Evolutionary conservation across 2,888 invertebrate genomes (phyloP).

Genomic region (Phytoseiulus persimilis): DNA sequence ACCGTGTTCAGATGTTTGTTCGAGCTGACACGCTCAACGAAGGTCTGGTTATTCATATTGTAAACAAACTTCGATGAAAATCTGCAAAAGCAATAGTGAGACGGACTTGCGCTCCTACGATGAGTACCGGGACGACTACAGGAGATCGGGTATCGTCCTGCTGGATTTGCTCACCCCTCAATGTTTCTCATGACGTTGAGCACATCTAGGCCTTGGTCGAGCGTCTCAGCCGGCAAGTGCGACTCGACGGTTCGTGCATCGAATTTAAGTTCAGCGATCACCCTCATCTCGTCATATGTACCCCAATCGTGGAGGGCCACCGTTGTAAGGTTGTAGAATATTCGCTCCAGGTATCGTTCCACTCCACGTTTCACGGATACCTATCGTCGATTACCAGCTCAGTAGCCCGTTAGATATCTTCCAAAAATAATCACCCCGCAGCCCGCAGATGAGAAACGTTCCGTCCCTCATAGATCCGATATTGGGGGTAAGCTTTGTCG

Average conservation of each 20-base stretch:
- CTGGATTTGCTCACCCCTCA: constrained; percentile 59
- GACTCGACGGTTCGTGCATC: constrained; percentile 75
- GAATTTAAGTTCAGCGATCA: constrained; percentile 75
- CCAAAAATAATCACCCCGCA: no score
- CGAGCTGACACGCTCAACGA: constrained; percentile 76
- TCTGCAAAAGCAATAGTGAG: background rate
- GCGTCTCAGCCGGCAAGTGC: constrained; percentile 85
- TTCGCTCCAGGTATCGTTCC: constrained; percentile 82
- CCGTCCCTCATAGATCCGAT: no score
- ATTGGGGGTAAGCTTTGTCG: no score
- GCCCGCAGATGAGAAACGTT: no score
- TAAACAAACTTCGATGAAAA: constrained; percentile 84
- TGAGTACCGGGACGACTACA: no score
- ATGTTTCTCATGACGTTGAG: constrained; percentile 94
- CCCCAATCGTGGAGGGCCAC: constrained; percentile 95
- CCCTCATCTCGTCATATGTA: constrained; percentile 92
- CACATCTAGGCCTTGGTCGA: constrained; percentile 93
- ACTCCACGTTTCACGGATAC: constrained; percentile 53
- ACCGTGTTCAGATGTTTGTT: constrained; percentile 92
- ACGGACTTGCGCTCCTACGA: background rate
- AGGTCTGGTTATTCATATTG: constrained; percentile 91
- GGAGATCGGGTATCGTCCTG: no score
- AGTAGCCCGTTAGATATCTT: no score
- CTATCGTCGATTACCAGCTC: constrained; percentile 47
- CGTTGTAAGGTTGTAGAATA: constrained; percentile 93